Base-by-base conservation (phyloP, 2,797 vertebrate genomes). In the Hylomyscus alleni region DNA sequence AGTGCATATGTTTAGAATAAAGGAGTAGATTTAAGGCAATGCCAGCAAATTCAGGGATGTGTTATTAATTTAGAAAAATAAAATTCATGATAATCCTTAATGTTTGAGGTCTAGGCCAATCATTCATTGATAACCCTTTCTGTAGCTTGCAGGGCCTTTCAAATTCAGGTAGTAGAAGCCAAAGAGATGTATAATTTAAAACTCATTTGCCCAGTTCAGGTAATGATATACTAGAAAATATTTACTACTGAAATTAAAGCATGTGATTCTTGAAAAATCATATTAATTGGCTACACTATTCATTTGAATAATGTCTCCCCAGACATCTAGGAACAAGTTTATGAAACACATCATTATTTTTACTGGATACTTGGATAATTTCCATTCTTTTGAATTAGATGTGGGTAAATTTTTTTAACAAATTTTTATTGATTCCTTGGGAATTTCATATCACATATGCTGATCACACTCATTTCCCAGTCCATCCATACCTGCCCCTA, bases 321-420 rank as follows among this genome's bases (percentile, higher is more conserved):
- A 6, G 54, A 6, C 29, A 47, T 86, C n/a, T 75, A 10, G 62
- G 19, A 86, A 76, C 80, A 3, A 26, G 4, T 26, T 93, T 62
- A 77, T 80, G 58, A 91, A 96, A 40, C 13, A 84, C 22, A 75
- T 78, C 7, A 52, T n/a, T 91, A 10, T 24, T 62, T 94, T 95
- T 75, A 87, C 26, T 89, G 11, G 22, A 78, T 91, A 91, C 15
- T 67, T 83, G 3, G 0, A 9, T 83, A 91, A 82, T 20, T 73
- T 69, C 40, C 37, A 75, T 86, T 82, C 14, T 77, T 93, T 83
- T 82, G 54, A 54, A 89, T 89, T 93, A 78, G 31, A 85, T 15
- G 76, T 44, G 34, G 10, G 80, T 44, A 89, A 78, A 37, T 86
- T 76, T 75, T 76, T 76, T 29, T 6, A 76, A 14, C 22, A 76